These are phyloP conservation scores for Porites cylindrica DNA, from an alignment of 92 coral and sea anemone genomes.

Conservation along the genomic window DNA sequence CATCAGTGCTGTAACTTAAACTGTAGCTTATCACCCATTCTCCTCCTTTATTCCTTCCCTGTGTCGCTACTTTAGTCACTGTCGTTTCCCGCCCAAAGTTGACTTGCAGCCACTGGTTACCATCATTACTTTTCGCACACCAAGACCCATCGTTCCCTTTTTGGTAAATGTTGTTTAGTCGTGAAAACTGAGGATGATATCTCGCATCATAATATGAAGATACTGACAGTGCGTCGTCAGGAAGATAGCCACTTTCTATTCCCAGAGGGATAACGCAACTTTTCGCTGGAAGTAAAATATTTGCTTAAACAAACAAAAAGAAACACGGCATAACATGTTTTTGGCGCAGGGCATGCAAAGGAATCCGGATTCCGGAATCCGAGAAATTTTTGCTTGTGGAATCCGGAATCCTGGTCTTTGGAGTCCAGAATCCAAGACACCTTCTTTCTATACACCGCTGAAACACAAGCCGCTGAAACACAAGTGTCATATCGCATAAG, in stretches of 20 bases:
- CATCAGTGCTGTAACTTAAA: conserved; percentile 50
- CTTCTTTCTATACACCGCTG: too few relatives aligned
- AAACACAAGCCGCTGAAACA: too few relatives aligned
- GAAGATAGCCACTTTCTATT: conserved; percentile 37
- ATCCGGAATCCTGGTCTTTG: too few relatives aligned
- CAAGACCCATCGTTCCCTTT: conserved; percentile 28
- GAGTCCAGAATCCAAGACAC: too few relatives aligned
- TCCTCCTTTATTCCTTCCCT: not conserved
- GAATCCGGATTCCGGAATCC: too few relatives aligned
- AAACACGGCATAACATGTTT: too few relatives aligned
- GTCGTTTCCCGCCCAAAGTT: conserved; percentile 30
- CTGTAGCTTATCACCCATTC: conserved; percentile 41
- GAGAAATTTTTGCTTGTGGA: too few relatives aligned
- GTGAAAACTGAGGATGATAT: not conserved
- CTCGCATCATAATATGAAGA: too few relatives aligned
- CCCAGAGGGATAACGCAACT: conserved; percentile 49
- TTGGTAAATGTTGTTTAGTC: conserved; percentile 13
- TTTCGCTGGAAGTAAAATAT: not conserved
- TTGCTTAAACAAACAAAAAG: too few relatives aligned
- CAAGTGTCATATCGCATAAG: too few relatives aligned
- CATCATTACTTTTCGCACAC: conserved; percentile 20
- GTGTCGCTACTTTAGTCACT: conserved; percentile 17
- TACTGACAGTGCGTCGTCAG: conserved; percentile 39
- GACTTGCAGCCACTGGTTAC: conserved; percentile 44
- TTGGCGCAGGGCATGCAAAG: too few relatives aligned